Base-by-base conservation (phyloP, 2,888 invertebrate genomes). In the Apamea sordens region DNA sequence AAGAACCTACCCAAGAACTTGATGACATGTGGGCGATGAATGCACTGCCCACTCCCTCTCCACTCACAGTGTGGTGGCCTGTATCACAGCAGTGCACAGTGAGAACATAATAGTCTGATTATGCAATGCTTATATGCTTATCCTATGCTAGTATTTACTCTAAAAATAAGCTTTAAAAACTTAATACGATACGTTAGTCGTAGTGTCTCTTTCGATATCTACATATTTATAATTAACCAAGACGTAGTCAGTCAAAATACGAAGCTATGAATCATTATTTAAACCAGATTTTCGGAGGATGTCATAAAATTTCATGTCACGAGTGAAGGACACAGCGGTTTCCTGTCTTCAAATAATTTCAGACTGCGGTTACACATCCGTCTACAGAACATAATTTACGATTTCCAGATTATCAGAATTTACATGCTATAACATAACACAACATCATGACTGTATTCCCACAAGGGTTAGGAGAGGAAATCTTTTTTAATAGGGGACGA, bases 281-380 rank as follows among this genome's bases (percentile, higher is more conserved):
- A 50, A 24, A 72, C 8, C 21, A 44, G 11, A 47, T 36, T 24
- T 28, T 50, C 8, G 2, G 2, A 28, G n/a, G 53, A 80, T 18
- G 44, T 53, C 11, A 24, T 72, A 56, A 80, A 56, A 41, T 24
- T 11, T 44, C 15, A 24, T n/a, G 11, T 75, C 7, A 2, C 21
- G 8, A 63, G 8, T 64, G 18, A 15, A 7, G 11, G 8, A 73
- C 41, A 81, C n/a, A 36, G 47, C 24, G 18, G 50, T 36, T 56
- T 79, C 81, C 64, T 41, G 79, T 56, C 47, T 79, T 81, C 21
- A n/a, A 47, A 73, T 50, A 56, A 41, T 36, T 50, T 59, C 24
- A 81, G 81, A 81, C 74, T 73, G 65, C 0, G 75, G 79, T 82
- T 47, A 50, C 8, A 21, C 50, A 50, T 81, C 82, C 56, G 50